phyloP scores from a whole-genome alignment of 2,888 invertebrate genomes.

The Ligdia adustata region DNA sequence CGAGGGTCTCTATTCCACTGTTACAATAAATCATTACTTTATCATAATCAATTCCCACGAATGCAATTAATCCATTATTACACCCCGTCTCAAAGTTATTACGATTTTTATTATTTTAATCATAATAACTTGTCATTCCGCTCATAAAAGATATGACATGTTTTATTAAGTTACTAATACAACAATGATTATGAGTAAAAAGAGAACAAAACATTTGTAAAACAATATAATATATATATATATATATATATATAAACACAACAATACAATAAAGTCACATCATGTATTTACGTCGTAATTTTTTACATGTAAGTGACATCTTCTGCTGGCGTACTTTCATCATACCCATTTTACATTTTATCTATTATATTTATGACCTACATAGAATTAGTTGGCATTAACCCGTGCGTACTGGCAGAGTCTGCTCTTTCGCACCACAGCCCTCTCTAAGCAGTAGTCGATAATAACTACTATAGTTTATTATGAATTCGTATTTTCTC shows the following conservation, averaged over 20 bases:
- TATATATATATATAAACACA: constrained; percentile 54
- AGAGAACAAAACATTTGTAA: constrained; percentile 66
- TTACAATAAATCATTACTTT: constrained; percentile 45
- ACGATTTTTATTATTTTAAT: constrained; percentile 45
- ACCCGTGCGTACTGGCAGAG: constrained; percentile 40
- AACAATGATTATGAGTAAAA: constrained; percentile 62
- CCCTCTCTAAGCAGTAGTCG: constrained; percentile 19
- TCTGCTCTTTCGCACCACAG: constrained; percentile 31
- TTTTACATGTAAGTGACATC: constrained; percentile 52
- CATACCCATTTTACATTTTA: constrained; percentile 69
- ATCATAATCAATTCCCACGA: constrained; percentile 72
- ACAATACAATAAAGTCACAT: constrained; percentile 72
- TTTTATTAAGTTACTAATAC: constrained; percentile 59
- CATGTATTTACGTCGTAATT: constrained; percentile 60
- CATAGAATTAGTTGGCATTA: constrained; percentile 58
- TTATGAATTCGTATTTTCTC: constrained; percentile 13
- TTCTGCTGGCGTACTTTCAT: constrained; percentile 53
- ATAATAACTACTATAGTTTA: constrained; percentile 35
- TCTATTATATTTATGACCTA: constrained; percentile 45
- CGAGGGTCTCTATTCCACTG: constrained; percentile 33
- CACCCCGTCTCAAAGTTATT: constrained; percentile 41
- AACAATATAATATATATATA: constrained; percentile 55
- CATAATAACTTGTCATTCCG: constrained; percentile 58
- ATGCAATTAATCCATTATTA: constrained; percentile 52
- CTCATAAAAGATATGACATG: constrained; percentile 72